Evolutionary conservation across 2,797 vertebrate genomes (phyloP).

Genomic region (Peromyscus eremicus): DNA sequence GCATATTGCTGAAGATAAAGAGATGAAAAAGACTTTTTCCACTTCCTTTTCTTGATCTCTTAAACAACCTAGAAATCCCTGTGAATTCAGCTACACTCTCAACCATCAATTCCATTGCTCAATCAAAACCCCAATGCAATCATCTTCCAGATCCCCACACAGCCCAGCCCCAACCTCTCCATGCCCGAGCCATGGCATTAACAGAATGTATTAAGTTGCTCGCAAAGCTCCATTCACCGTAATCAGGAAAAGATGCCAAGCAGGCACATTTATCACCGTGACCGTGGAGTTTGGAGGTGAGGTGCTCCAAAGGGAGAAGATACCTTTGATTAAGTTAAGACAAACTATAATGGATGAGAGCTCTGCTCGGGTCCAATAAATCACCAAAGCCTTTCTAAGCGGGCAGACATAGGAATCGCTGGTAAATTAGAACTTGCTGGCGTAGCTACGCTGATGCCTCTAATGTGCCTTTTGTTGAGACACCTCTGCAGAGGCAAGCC

Average conservation of each 20-base stretch:
- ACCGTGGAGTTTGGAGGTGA: slow-evolving; percentile 74
- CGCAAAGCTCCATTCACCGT: slow-evolving; percentile 78
- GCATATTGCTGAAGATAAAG: not conserved
- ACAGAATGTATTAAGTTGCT: slow-evolving; percentile 74
- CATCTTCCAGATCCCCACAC: not conserved
- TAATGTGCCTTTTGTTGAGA: not conserved
- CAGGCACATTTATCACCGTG: slow-evolving; percentile 82
- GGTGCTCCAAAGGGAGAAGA: slow-evolving; percentile 75
- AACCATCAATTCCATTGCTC: slow-evolving; percentile 53
- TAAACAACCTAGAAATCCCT: slow-evolving; percentile 30
- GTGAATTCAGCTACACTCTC: slow-evolving; percentile 2
- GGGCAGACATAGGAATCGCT: slow-evolving; percentile 72
- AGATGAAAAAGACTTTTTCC: not conserved
- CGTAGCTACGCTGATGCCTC: slow-evolving; percentile 57
- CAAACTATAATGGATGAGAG: slow-evolving; percentile 79
- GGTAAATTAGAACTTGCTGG: slow-evolving; percentile 77
- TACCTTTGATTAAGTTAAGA: slow-evolving; percentile 83
- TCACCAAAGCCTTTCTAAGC: slow-evolving; percentile 73
- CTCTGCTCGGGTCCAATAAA: slow-evolving; percentile 81
- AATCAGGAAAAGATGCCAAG: slow-evolving; percentile 79
- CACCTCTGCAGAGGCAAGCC: slow-evolving; percentile 39
- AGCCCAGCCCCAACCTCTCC: not conserved
- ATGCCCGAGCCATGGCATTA: slow-evolving; percentile 48
- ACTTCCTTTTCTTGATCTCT: slow-evolving; percentile 57
- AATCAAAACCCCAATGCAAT: slow-evolving; percentile 19